Evolutionary conservation across 2,113 vertebrate species (phyloP).

Genomic region (Budorcas taxicolor): DNA sequence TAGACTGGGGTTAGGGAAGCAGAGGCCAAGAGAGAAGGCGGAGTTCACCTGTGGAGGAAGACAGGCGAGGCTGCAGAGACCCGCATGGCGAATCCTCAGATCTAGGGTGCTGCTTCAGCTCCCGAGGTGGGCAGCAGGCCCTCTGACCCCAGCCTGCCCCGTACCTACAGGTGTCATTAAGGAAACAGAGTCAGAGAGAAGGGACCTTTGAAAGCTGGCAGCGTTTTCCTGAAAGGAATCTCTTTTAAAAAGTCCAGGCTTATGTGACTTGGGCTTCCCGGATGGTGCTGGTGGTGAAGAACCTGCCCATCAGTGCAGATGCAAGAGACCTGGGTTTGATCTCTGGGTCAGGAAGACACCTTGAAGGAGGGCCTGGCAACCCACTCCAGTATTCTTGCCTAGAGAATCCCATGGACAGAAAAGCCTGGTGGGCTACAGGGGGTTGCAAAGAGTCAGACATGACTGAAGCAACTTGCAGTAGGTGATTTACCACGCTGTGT

Average conservation of each 20-base stretch:
- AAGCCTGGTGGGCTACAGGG: not conserved
- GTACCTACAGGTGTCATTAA: not conserved
- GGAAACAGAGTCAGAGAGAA: not conserved
- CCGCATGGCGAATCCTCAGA: not conserved
- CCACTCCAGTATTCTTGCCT: not conserved
- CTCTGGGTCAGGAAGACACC: not conserved
- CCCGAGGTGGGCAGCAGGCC: not conserved
- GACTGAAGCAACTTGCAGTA: not conserved
- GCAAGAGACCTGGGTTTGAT: not conserved
- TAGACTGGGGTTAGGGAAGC: not conserved
- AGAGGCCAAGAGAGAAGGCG: not conserved
- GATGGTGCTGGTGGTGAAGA: not conserved
- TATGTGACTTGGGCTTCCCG: not conserved
- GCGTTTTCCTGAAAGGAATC: not conserved
- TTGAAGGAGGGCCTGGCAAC: not conserved
- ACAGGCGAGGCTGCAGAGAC: not conserved
- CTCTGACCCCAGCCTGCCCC: rapidly evolving
- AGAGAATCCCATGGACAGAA: not conserved
- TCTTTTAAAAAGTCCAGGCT: not conserved
- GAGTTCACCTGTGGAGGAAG: not conserved
- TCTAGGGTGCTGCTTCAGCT: not conserved
- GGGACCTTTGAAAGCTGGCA: not conserved
- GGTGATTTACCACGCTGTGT: not conserved
- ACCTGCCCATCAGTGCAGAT: not conserved
- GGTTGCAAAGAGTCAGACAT: rapidly evolving